These are phyloP conservation scores for Chelonoidis abingdonii DNA, from an alignment of 2,113 vertebrate genomes.

Conservation along the genomic window DNA sequence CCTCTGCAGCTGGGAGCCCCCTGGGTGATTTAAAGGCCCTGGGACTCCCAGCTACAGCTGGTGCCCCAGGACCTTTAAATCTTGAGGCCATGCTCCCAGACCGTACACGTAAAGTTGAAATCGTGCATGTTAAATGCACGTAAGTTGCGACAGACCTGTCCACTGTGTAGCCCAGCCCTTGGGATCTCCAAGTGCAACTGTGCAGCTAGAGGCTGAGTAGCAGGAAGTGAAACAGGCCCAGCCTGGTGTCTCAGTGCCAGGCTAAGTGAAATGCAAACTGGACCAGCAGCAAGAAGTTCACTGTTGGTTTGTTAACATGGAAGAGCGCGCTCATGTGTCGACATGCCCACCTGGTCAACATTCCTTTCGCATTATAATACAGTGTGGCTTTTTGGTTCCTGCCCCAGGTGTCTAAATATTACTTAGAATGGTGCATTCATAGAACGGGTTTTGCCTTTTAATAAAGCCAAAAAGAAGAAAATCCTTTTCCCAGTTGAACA, in stretches of 20 bases:
- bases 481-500: constrained; percentile 24
- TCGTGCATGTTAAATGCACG: too few relatives aligned
- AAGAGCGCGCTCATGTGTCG: neutral
- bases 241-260: neutral
- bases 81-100: too few relatives aligned
- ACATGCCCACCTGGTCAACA: neutral
- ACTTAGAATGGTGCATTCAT: neutral
- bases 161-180: too few relatives aligned
- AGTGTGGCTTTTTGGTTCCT: neutral
- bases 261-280: neutral
- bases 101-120: too few relatives aligned
- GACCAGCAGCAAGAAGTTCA: neutral
- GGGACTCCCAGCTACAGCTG: too few relatives aligned
- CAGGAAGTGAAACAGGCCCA: neutral
- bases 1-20: too few relatives aligned
- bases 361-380: neutral
- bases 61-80: too few relatives aligned
- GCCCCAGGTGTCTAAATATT: neutral
- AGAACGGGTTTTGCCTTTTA: neutral
- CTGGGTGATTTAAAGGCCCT: too few relatives aligned
- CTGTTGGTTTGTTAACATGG: neutral
- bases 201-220: neutral
- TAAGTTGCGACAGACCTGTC: too few relatives aligned
- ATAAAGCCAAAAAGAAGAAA: neutral
- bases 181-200: neutral